A percentile compares a stretch with the other conserved stretches of the same genome.
These are phyloP conservation scores for Sesia bembeciformis DNA, from an alignment of 2,888 invertebrate species.

Conservation along the genomic window DNA sequence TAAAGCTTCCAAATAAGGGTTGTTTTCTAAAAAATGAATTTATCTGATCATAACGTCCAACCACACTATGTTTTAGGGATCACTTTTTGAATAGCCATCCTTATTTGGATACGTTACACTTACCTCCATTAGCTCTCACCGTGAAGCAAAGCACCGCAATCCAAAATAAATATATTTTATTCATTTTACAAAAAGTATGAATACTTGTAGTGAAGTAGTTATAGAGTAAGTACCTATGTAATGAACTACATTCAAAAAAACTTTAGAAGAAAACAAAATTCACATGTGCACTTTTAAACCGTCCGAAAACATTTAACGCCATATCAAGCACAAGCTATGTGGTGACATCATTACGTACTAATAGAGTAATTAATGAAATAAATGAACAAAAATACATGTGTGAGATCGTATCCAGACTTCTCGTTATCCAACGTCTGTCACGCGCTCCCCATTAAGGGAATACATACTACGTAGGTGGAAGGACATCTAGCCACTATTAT, in stretches of 20 bases:
- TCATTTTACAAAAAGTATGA: conserved; percentile 9
- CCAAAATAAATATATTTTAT: conserved; percentile 18
- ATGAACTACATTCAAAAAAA: not conserved
- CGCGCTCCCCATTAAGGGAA: conserved; percentile 39
- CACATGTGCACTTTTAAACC: conserved; percentile 35
- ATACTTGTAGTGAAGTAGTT: not conserved
- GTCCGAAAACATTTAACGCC: conserved; percentile 35
- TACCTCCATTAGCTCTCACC: conserved; percentile 6
- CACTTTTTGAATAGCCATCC: too few species aligned
- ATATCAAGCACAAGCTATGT: conserved; percentile 22
- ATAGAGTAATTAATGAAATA: conserved; percentile 47
- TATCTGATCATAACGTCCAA: too few species aligned
- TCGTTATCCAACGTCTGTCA: conserved; percentile 29
- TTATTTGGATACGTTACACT: not conserved
- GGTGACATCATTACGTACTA: conserved; percentile 46
- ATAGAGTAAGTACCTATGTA: not conserved
- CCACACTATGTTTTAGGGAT: too few species aligned
- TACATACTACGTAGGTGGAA: conserved; percentile 13
- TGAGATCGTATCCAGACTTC: conserved; percentile 21
- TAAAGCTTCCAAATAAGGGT: conserved; percentile 41
- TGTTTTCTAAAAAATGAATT: conserved; percentile 6
- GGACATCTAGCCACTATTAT: conserved; percentile 8
- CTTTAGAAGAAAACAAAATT: conserved; percentile 10
- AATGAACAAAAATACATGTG: conserved; percentile 33
- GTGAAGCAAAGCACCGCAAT: conserved; percentile 7